Evolutionary conservation across 2,113 vertebrate genomes (phyloP).

Genomic region (Mesembrinibis cayennensis): DNA sequence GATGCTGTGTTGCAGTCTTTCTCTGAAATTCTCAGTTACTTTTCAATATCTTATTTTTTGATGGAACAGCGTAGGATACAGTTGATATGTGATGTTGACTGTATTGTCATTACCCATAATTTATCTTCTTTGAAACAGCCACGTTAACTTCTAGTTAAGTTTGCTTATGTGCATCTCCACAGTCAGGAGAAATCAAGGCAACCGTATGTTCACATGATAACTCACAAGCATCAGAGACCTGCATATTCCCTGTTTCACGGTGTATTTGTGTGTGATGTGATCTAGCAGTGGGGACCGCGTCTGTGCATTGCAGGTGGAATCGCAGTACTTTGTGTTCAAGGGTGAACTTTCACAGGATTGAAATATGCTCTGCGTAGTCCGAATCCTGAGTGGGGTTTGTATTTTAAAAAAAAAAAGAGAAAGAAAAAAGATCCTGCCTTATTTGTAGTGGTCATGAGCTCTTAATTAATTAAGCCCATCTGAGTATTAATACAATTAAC

Average conservation of each 20-base stretch:
- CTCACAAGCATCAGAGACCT: background rate
- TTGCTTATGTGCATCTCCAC: background rate
- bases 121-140: background rate
- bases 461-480: background rate
- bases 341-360: background rate
- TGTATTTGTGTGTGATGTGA: background rate
- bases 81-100: too few species aligned
- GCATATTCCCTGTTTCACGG: background rate
- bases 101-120: background rate
- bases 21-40: background rate
- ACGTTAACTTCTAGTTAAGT: background rate
- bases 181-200: background rate
- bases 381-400: background rate
- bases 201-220: background rate
- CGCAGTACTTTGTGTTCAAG: background rate
- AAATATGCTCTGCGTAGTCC: background rate
- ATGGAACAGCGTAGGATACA: background rate
- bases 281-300: background rate
- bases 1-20: too few species aligned
- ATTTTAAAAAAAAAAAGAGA: background rate
- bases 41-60: background rate
- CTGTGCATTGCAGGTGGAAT: accelerated
- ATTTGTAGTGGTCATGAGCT: background rate
- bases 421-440: background rate
- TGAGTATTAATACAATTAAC: background rate